phyloP scores from a whole-genome alignment of 2,797 vertebrate genomes.

The Novumbra hubbsi region DNA sequence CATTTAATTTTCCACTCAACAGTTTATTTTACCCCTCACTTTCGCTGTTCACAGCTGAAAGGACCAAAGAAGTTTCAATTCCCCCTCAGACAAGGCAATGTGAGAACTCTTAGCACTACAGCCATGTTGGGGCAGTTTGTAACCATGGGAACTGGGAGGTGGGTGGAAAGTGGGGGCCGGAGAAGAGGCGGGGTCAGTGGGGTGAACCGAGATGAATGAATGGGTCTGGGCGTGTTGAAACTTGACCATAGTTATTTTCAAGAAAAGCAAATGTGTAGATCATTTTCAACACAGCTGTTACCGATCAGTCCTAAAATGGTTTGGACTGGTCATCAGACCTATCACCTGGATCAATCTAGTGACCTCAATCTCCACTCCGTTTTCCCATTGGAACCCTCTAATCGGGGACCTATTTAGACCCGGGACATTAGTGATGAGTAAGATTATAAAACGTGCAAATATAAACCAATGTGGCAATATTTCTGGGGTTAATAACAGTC shows the following conservation, averaged over 20 bases:
- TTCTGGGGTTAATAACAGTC: no score
- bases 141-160: neutral
- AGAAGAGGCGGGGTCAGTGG: neutral
- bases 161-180: neutral
- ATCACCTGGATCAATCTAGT: no score
- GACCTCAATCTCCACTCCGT: no score
- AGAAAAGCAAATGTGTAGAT: no score
- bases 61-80: constrained; percentile 60
- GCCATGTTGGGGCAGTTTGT: neutral
- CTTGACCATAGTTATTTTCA: neutral
- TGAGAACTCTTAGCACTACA: constrained; percentile 33
- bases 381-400: no score
- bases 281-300: no score
- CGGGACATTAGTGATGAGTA: no score
- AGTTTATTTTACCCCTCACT: neutral
- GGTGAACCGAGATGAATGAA: neutral
- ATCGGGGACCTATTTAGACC: no score
- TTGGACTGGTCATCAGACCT: no score
- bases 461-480: no score
- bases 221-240: neutral
- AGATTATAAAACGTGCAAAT: no score
- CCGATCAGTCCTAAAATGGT: no score
- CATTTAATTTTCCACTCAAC: constrained; percentile 8
- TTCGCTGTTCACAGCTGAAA: constrained; percentile 48
- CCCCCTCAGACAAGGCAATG: constrained; percentile 40